phyloP scores from a whole-genome alignment of 2,888 invertebrate species.

The Copidosoma aretas region DNA sequence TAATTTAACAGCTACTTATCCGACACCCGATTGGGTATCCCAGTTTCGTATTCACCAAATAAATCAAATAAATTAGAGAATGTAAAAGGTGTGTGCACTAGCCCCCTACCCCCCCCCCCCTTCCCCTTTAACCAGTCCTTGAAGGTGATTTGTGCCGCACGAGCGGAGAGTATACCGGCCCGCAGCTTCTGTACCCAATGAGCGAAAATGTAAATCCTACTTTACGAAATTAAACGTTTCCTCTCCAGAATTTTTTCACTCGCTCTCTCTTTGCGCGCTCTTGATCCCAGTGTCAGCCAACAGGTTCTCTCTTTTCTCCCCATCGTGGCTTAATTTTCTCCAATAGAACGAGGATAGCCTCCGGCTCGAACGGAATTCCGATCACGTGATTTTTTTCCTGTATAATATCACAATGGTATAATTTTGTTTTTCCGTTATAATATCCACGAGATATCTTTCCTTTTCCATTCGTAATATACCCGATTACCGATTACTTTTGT shows the following conservation, averaged over 20 bases:
- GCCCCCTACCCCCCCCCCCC: too few species aligned
- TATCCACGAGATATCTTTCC: too few species aligned
- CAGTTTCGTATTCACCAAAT: too few species aligned
- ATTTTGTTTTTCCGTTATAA: too few species aligned
- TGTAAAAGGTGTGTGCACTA: too few species aligned
- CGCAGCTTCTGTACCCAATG: not conserved
- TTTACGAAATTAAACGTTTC: constrained; percentile 1
- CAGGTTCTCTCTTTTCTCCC: not conserved
- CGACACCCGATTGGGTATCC: too few species aligned
- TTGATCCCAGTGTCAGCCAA: constrained; percentile 7
- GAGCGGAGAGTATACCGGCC: not conserved
- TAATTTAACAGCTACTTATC: too few species aligned
- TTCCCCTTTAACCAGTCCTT: not conserved
- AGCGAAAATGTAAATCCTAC: not conserved
- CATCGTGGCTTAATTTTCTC: constrained; percentile 4
- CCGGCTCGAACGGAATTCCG: not conserved
- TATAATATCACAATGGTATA: too few species aligned
- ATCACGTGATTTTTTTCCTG: constrained; percentile 20
- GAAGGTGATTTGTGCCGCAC: not conserved
- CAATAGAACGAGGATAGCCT: constrained; percentile 3
- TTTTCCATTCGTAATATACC: not conserved
- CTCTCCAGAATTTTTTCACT: constrained; percentile 28
- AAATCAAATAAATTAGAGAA: too few species aligned
- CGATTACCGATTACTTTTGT: not conserved
- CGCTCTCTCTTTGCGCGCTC: constrained; percentile 5